These are phyloP conservation scores for Vultur gryphus DNA, from an alignment of 2,797 vertebrate species.

Conservation along the genomic window DNA sequence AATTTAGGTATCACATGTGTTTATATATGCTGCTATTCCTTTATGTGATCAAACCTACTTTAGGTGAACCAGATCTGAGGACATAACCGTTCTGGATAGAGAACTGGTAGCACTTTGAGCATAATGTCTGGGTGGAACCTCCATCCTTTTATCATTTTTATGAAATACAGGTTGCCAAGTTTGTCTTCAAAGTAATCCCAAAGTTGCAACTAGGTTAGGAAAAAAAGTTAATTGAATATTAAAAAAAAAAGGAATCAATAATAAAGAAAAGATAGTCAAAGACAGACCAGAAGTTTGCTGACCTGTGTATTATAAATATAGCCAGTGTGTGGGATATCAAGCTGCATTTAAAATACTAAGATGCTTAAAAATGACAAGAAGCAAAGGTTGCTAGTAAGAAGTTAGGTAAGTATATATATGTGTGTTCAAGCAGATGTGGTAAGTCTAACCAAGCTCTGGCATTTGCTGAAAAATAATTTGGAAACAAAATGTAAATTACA, in stretches of 20 bases:
- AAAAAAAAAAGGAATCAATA: not conserved
- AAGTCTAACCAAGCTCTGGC: not conserved
- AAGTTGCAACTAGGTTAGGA: not conserved
- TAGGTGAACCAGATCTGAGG: not conserved
- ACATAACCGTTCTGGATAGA: fast-evolving
- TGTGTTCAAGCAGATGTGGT: not conserved
- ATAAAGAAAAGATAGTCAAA: not conserved
- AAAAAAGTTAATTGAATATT: not conserved
- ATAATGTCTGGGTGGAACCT: not conserved
- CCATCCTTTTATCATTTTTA: not conserved
- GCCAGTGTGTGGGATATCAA: not conserved
- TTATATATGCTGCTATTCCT: not conserved
- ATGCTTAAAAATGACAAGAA: not conserved
- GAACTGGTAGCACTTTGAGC: not conserved
- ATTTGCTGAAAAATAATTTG: not conserved
- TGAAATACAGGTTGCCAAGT: not conserved
- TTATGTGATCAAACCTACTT: not conserved
- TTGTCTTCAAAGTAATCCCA: slow-evolving; percentile 1
- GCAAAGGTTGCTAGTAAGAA: not conserved
- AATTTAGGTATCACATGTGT: not conserved
- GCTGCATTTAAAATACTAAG: not conserved
- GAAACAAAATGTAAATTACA: not conserved
- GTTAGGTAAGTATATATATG: not conserved
- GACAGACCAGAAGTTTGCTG: not conserved
- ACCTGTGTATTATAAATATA: not conserved